Evolutionary conservation across 2,797 vertebrate species (phyloP), one percentile per base, ranked within the genome.

Genomic region (Epinephelus awoara): DNA sequence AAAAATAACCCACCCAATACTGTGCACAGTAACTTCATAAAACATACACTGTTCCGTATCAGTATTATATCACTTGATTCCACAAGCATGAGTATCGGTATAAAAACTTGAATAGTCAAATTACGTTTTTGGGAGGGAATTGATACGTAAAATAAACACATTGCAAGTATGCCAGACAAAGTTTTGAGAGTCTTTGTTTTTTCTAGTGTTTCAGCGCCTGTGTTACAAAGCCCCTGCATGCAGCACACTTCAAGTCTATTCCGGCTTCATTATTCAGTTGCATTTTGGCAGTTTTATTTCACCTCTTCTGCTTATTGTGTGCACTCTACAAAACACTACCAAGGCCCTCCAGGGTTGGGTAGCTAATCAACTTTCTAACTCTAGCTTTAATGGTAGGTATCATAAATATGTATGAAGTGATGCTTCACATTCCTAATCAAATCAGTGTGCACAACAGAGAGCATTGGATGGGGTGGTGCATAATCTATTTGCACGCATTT

Each of bases 361-460:
- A 25, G 63, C 70, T 84, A 85, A 87, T 89, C 72, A 82, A 55
- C 72, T 80, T 73, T 85, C 72, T 51, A 88, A 85, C 64, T 78
- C 66, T 66, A 76, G 62, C 67, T 86, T 85, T 91, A 85, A 89
- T 81, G 77, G 71, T 61, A 79, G 70, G 56, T 71, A 42, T 68
- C 58, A 88, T 90, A 83, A 91, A 91, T 90, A 92, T 91, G 80
- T 67, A 91, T 91, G 81, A 89, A 83, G 74, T 54, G 69, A 78
- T 76, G 80, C 67, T 82, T 83, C 72, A 71, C 69, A 75, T 80
- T 84, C 51, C 75, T 79, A 79, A 85, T 88, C 73, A 83, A 59
- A 83, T 85, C 84, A 85, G 75, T 81, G 88, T 69, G 67, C 83
- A 79, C 67, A 74, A 58, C 82, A 76, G 62, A 83, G 77, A 82